phyloP scores from a whole-genome alignment of 2,888 invertebrate genomes.

The Polietes domitor region DNA sequence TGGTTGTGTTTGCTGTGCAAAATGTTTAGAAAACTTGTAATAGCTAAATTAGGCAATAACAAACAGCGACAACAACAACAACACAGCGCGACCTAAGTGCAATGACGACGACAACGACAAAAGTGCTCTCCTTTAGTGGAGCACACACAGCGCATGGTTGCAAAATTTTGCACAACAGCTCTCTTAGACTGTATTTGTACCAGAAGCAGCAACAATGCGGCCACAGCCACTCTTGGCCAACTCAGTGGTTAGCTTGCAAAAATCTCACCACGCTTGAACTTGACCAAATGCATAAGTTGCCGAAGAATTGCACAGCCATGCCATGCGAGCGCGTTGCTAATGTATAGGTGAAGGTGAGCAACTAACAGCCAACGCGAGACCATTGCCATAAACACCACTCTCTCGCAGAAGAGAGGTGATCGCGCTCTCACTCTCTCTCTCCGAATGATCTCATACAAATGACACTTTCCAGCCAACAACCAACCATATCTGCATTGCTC shows the following conservation, averaged over 20 bases:
- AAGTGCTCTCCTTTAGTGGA: slow-evolving; percentile 46
- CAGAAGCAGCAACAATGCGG: not conserved
- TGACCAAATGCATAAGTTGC: slow-evolving; percentile 77
- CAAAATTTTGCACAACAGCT: not conserved
- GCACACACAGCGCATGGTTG: not conserved
- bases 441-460: not conserved
- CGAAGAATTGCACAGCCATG: slow-evolving; percentile 64
- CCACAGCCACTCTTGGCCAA: not conserved
- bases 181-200: no score
- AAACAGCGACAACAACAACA: no score
- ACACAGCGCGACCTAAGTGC: slow-evolving; percentile 19
- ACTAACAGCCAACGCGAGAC: slow-evolving; percentile 17
- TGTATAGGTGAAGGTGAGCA: slow-evolving; percentile 54
- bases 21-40: slow-evolving; percentile 69
- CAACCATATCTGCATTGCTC: not conserved
- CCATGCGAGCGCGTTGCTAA: not conserved
- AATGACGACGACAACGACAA: slow-evolving; percentile 1
- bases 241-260: slow-evolving; percentile 37
- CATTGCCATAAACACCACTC: no score
- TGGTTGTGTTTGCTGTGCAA: slow-evolving; percentile 52
- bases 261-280: slow-evolving; percentile 75
- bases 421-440: not conserved
- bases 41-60: slow-evolving; percentile 58
- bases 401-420: no score
- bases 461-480: not conserved